Evolutionary conservation across 2,113 vertebrate genomes (phyloP), one percentile per base, ranked within the genome.

Genomic region (Cheilinus undulatus): DNA sequence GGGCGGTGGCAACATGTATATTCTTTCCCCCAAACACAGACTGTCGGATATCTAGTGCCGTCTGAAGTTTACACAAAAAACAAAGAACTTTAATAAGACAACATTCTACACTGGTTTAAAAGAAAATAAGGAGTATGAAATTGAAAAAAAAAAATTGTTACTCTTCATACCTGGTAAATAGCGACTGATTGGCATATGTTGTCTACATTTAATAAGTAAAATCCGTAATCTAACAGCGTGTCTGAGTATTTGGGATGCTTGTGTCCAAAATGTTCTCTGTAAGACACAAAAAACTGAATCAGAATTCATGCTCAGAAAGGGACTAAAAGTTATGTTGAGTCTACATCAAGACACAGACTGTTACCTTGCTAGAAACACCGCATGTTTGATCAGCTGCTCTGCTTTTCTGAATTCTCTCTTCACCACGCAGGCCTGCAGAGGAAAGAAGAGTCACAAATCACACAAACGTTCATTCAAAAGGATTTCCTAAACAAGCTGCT

Each of bases 201-300:
- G 92, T 99, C 97, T 93, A 99, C 98, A 32, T 99, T 99, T 86
- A 99, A 95, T 78, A 99, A 92, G 91, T 99, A 99, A 95, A 99
- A 99, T 52, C 98, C 98, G 70, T 99, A 99, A 93, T 99, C 98
- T 89, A 99, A 93, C 68, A 99, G 92, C 0, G 98, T 98, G 88
- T 99, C 98, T 0, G 98, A 99, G 73, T 99, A 99, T 86, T 99
- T 99, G 60, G 98, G 97, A 89, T 99, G 98, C 86, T 99, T 99
- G 87, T 95, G 94, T 92, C 98, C 97, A 88, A 99, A 99, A 90
- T 99, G 97, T 91, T 99, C 98, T 92, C 98, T 99, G 90, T 0
- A 83, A 90, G 66, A 77, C 9, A 73, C 6, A 60, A 68, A 64
- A 72, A 36, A 50, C 3, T 4, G 5, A 57, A 20, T 84, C 11